Base-by-base conservation (phyloP, 2,888 invertebrate species). In the Formica aserva region DNA sequence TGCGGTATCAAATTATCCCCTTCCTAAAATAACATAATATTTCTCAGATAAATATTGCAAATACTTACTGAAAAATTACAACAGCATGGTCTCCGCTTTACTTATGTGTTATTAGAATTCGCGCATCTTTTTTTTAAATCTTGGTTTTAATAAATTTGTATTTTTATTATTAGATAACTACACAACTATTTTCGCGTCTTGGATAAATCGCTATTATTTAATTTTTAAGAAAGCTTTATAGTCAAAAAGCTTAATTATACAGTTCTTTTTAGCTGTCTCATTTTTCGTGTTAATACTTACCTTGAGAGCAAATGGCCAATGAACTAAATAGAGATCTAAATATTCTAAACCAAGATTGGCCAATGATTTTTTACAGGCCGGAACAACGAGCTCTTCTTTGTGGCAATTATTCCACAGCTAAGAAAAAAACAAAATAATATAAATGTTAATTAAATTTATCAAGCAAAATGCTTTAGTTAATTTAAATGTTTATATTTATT, bases 361-460 rank as follows among this genome's bases (percentile, higher is more conserved):
- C 63, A 93, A 84, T 8, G 96, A 95, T 85, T 95, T 94, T 89
- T 95, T 95, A 72, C 96, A 93, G 29, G 95, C 93, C n/a, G 95
- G 95, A 13, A 95, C 94, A 0, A 97, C 97, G 45, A 95, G 92
- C 48, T 96, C 95, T 86, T 95, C 95, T 55, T 95, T 95, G 91
- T 97, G 97, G 86, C 95, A 96, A 41, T 96, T 97, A 91, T 96
- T 96, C 97, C 97, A 97, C 32, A 96, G 92, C 96, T 96, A 57
- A n/a, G 82, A 91, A 48, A 9, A 32, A 11, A 48, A 45, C 1
- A 38, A 52, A 48, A 55, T 32, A 62, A 41, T 15, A 52, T 3
- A 45, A 9, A 32, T 77, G 9, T 41, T 48, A 18, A 18, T 48
- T 18, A 77, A 77, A 63, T 82, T 38, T 52, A n/a, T 3, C 52